phyloP scores from a whole-genome alignment of 2,888 invertebrate genomes.

The Camptogramma bilineatum region DNA sequence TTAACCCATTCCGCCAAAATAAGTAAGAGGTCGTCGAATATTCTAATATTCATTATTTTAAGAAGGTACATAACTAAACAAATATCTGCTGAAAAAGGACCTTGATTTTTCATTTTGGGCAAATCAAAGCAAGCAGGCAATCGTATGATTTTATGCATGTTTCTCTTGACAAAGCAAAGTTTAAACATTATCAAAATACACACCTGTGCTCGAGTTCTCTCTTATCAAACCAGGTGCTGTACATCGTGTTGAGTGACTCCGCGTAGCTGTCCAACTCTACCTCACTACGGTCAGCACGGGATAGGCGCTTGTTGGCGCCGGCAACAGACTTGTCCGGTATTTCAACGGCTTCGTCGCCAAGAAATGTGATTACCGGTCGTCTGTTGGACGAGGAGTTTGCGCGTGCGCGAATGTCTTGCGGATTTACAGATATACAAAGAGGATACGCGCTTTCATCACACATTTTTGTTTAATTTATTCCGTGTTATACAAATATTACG shows the following conservation, averaged over 20 bases:
- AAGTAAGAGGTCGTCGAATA: no score
- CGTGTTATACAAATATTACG: conserved; percentile 7
- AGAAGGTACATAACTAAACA: no score
- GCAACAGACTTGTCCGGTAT: conserved; percentile 78
- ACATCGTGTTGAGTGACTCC: conserved; percentile 77
- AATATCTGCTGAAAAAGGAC: no score
- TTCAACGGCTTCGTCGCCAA: conserved; percentile 75
- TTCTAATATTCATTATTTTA: no score
- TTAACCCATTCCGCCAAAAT: no score
- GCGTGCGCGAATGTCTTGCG: conserved; percentile 84
- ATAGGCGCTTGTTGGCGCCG: conserved; percentile 71
- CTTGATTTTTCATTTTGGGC: no score
- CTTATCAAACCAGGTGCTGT: conserved; percentile 84
- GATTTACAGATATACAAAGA: conserved; percentile 75
- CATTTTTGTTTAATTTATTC: conserved; percentile 64
- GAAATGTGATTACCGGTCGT: conserved; percentile 69
- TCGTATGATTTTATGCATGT: no score
- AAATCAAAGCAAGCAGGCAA: no score
- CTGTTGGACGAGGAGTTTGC: conserved; percentile 83
- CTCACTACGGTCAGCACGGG: conserved; percentile 74
- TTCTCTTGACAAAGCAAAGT: neutral
- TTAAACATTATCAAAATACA: conserved; percentile 44
- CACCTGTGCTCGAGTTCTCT: conserved; percentile 87
- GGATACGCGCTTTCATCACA: conserved; percentile 87
- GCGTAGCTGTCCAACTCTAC: conserved; percentile 84